These are phyloP conservation scores for Malacoraja senta DNA, from an alignment of 2,797 vertebrate genomes.

Conservation along the genomic window DNA sequence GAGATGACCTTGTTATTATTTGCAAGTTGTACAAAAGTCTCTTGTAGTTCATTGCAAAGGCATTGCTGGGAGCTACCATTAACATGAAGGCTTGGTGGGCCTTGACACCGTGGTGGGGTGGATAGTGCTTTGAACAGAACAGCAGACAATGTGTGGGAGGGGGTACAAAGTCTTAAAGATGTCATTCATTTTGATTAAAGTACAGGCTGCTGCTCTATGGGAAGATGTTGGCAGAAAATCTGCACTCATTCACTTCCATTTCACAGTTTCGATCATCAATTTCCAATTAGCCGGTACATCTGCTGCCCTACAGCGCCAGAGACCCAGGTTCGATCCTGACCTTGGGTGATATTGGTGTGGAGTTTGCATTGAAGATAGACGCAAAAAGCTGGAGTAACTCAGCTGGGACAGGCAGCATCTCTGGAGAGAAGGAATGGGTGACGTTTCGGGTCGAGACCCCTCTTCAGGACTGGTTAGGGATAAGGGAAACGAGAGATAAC, in stretches of 20 bases:
- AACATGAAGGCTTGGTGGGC: neutral
- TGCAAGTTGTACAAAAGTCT: neutral
- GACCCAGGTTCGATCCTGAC: too few species aligned
- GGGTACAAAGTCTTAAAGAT: neutral
- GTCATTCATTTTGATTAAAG: neutral
- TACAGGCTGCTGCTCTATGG: neutral
- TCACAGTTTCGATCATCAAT: neutral
- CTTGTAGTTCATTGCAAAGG: neutral
- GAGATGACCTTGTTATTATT: conserved; percentile 33
- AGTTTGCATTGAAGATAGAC: too few species aligned
- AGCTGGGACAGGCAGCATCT: too few species aligned
- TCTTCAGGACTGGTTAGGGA: too few species aligned
- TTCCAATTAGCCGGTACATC: neutral
- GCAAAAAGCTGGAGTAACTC: too few species aligned
- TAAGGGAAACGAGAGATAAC: too few species aligned
- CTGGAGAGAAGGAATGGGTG: too few species aligned
- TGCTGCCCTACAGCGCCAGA: too few species aligned
- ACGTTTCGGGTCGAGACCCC: too few species aligned
- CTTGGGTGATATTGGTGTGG: too few species aligned
- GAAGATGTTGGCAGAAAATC: neutral
- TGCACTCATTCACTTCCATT: neutral
- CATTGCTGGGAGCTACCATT: neutral
- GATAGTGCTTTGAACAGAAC: neutral
- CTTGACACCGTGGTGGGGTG: neutral
- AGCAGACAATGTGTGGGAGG: neutral